Evolutionary conservation across 1,140 invertebrate genomes (phyloP).

Genomic region (Polypedilum pembai): DNA sequence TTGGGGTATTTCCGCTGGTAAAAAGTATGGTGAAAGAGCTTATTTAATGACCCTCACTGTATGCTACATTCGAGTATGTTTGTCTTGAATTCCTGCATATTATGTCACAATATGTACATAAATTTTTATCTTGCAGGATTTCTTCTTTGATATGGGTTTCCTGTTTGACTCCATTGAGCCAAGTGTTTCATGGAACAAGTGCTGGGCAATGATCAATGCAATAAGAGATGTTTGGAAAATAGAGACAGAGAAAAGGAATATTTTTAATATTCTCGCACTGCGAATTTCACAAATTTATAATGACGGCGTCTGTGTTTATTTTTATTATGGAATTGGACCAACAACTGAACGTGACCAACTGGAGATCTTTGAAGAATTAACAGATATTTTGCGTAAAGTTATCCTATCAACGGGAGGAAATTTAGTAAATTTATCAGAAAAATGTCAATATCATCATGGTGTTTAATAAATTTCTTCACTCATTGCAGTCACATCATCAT

Average conservation of each 20-base stretch:
- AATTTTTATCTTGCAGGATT: not conserved
- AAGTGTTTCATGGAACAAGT: not conserved
- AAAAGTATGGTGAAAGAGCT: not conserved
- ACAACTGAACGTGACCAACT: not conserved
- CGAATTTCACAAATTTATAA: not conserved
- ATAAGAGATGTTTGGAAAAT: not conserved
- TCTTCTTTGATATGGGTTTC: not conserved
- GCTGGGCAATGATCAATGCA: not conserved
- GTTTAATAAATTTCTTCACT: too few species aligned
- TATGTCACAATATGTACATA: not conserved
- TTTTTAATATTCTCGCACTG: not conserved
- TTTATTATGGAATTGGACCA: not conserved
- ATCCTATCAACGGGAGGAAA: not conserved
- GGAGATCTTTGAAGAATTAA: not conserved
- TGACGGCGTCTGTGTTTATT: not conserved
- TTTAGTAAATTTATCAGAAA: not conserved
- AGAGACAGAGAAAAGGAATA: not conserved
- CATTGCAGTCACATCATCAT: not conserved
- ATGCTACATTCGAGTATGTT: not conserved
- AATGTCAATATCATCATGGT: too few species aligned
- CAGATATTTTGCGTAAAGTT: not conserved
- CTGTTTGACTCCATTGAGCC: not conserved
- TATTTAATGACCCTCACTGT: not conserved
- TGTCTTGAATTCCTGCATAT: not conserved
- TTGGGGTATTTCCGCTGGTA: not conserved